Evolutionary conservation across 1,140 invertebrate species (phyloP).

Genomic region (Mamestra configurata): DNA sequence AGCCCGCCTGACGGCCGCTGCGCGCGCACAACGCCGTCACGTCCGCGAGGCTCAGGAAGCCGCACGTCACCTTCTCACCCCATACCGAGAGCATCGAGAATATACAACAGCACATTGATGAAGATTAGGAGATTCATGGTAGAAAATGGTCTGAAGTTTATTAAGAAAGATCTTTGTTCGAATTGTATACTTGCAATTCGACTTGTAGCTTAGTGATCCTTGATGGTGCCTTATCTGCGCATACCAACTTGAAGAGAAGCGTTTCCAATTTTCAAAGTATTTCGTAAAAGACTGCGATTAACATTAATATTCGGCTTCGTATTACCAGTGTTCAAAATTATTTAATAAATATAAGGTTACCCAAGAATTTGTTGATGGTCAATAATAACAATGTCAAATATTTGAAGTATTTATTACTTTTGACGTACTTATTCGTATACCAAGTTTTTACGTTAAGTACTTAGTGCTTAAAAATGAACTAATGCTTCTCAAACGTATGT

Average conservation of each 20-base stretch:
- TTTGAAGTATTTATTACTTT: conserved; percentile 28
- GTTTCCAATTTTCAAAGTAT: not conserved
- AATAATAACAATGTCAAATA: conserved; percentile 9
- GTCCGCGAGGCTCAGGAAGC: conserved; percentile 16
- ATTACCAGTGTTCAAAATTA: not conserved
- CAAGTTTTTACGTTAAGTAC: not conserved
- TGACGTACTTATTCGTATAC: conserved; percentile 11
- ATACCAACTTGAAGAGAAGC: not conserved
- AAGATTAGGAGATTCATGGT: not conserved
- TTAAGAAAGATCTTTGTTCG: not conserved
- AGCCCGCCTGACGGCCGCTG: conserved; percentile 65
- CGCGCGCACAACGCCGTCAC: conserved; percentile 42
- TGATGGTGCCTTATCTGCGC: not conserved
- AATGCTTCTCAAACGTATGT: conserved; percentile 2
- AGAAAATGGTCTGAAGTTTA: conserved; percentile 19
- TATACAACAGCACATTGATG: conserved; percentile 7
- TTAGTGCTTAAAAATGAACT: conserved; percentile 13
- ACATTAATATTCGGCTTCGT: not conserved
- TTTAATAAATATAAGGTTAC: not conserved
- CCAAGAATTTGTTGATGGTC: not conserved
- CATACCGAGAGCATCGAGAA: conserved; percentile 53
- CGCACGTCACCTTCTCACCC: conserved; percentile 50
- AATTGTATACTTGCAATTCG: not conserved
- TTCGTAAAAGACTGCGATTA: not conserved
- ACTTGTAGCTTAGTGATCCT: not conserved